These are phyloP conservation scores for Perdix hodgsoniae DNA, from an alignment of 2,797 vertebrate genomes.

Conservation along the genomic window DNA sequence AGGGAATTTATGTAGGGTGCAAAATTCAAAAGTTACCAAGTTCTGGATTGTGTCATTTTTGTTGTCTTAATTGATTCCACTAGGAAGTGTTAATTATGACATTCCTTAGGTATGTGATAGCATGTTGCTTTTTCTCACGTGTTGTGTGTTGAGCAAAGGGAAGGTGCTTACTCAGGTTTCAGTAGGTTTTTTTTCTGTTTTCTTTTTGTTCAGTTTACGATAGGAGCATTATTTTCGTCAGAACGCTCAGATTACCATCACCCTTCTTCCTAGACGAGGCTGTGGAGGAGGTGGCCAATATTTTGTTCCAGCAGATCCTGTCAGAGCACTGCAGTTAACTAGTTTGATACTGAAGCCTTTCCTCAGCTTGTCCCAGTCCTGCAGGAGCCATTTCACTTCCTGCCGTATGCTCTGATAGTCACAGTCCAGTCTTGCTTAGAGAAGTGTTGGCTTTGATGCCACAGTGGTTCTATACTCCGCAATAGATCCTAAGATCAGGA, in stretches of 20 bases:
- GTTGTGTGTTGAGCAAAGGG: background rate
- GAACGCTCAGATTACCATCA: background rate
- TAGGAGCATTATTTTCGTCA: background rate
- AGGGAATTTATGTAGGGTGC: background rate
- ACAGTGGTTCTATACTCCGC: background rate
- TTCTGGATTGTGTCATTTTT: background rate
- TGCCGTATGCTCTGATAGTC: background rate
- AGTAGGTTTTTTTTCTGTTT: background rate
- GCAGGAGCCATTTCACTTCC: background rate
- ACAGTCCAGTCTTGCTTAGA: background rate
- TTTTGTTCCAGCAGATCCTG: background rate
- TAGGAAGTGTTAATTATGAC: background rate
- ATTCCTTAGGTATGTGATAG: background rate
- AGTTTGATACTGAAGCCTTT: background rate
- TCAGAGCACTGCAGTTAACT: background rate
- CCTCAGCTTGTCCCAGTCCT: background rate
- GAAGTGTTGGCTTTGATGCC: background rate
- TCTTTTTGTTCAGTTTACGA: background rate
- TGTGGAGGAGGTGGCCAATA: background rate
- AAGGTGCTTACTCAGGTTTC: background rate
- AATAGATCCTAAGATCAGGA: background rate
- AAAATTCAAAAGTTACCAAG: background rate
- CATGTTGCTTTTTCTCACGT: background rate
- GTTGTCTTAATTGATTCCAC: background rate
- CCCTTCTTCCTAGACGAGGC: background rate